These are phyloP conservation scores for Eumaeus atala DNA, from an alignment of 1,140 invertebrate genomes.

Conservation along the genomic window DNA sequence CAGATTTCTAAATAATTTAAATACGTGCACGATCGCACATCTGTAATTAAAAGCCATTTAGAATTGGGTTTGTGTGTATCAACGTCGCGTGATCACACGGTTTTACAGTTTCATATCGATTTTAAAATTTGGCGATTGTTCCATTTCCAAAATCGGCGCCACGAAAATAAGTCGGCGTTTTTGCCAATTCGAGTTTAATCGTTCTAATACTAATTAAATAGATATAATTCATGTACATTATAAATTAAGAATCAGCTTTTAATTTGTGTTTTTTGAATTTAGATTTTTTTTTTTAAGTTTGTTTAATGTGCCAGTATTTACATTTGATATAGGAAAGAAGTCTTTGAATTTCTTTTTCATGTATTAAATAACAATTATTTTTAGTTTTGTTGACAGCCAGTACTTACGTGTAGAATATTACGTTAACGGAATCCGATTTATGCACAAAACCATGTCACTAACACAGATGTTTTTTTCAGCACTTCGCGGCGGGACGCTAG, in stretches of 20 bases:
- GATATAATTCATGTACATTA: no score
- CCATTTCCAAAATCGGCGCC: no score
- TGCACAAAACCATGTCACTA: constrained; percentile 65
- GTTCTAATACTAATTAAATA: no score
- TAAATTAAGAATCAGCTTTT: no score
- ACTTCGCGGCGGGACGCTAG: constrained; percentile 32
- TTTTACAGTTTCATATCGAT: constrained; percentile 21
- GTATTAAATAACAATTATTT: no score
- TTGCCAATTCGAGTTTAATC: no score
- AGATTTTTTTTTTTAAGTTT: no score
- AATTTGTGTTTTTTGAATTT: no score
- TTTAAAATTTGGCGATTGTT: constrained; percentile 10
- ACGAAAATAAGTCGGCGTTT: no score
- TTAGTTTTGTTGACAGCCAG: constrained; percentile 6
- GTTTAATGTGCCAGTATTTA: no score
- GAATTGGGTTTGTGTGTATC: constrained; percentile 43
- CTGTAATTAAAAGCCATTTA: constrained; percentile 46
- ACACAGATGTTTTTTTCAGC: constrained; percentile 45
- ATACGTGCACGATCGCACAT: constrained; percentile 57
- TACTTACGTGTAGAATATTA: constrained; percentile 58
- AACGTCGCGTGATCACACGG: constrained; percentile 38
- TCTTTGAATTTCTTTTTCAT: no score
- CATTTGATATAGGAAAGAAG: constrained; percentile 1
- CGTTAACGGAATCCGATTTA: constrained; percentile 55
- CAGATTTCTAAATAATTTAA: constrained; percentile 72